Evolutionary conservation across 2,888 invertebrate species (phyloP), one percentile per base, ranked within the genome.

Genomic region (Petrolisthes cinctipes): DNA sequence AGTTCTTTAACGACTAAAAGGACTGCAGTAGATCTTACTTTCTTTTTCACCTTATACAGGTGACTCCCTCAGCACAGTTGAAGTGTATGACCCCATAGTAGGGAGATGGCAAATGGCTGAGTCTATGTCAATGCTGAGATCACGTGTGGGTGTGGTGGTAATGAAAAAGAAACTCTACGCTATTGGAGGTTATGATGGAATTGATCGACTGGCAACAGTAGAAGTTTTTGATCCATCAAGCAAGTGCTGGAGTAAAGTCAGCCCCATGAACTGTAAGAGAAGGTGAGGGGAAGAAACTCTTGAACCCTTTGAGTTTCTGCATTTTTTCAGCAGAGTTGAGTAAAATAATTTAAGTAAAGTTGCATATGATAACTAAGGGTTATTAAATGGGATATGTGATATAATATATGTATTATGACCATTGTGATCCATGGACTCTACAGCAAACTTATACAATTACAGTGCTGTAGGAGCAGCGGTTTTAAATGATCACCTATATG

Each of bases 91-190:
- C 93, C 96, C 97, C 0, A 93, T 94, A 82, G 92, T 93, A 79
- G 94, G 95, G 78, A 93, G 95, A 89, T 97, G 97, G 97, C 94
- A 95, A 92, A 94, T 96, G 92, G 96, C 95, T 0, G 96, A 96
- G 92, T 95, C 96, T 7, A 97, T 97, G 97, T 95, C 95, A 9
- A 97, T 96, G 94, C 94, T 96, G 89, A 94, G 97, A 86, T 96
- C 96, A 88, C 93, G 97, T 81, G 96, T 97, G 4, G 97, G 97
- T 0, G 97, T 97, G 0, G 96, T 97, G 37, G 97, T 97, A 0
- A 94, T 97, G 92, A 94, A 95, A 92, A 96, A 96, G 91, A 95
- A 95, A 92, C 93, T 96, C 5, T 96, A 95, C 92, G 97, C 97
- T 2, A 96, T 97, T 92, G 94, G 94, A 9, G 97, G 97, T 0